These are phyloP conservation scores for Phrixothrix hirtus DNA, from an alignment of 2,888 invertebrate species.

Conservation along the genomic window DNA sequence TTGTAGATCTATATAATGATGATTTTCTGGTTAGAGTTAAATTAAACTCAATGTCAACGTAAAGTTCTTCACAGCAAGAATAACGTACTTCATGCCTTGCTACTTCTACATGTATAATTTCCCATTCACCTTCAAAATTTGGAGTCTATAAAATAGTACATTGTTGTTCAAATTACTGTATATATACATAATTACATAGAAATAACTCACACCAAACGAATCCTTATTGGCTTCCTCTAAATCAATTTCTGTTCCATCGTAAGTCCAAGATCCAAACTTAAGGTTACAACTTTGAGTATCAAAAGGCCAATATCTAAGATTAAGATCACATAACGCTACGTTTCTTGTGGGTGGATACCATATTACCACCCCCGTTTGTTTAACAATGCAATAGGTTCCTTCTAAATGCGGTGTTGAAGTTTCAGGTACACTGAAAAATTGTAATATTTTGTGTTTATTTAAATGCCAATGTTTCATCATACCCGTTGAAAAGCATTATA, in stretches of 20 bases:
- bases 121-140: slow-evolving; percentile 62
- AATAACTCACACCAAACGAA: too few species aligned
- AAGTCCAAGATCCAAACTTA: slow-evolving; percentile 75
- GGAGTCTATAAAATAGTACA: too few species aligned
- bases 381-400: slow-evolving; percentile 60
- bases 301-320: slow-evolving; percentile 74
- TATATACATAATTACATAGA: too few species aligned
- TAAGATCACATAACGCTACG: slow-evolving; percentile 65
- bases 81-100: slow-evolving; percentile 55
- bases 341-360: slow-evolving; percentile 74
- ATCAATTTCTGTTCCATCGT: slow-evolving; percentile 64
- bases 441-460: too few species aligned
- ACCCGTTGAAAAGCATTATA: too few species aligned
- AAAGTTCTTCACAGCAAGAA: slow-evolving; percentile 62
- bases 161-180: slow-evolving; percentile 46
- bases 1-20: slow-evolving; percentile 63
- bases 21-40: slow-evolving; percentile 61
- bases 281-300: slow-evolving; percentile 71
- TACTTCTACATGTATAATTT: slow-evolving; percentile 54
- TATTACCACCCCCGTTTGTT: slow-evolving; percentile 59
- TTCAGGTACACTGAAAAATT: slow-evolving; percentile 62
- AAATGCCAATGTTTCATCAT: too few species aligned
- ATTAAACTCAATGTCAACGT: slow-evolving; percentile 59
- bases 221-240: slow-evolving; percentile 43
- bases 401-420: slow-evolving; percentile 64